These are phyloP conservation scores for Parthenolecanium corni DNA, from an alignment of 2,888 invertebrate species.

Conservation along the genomic window DNA sequence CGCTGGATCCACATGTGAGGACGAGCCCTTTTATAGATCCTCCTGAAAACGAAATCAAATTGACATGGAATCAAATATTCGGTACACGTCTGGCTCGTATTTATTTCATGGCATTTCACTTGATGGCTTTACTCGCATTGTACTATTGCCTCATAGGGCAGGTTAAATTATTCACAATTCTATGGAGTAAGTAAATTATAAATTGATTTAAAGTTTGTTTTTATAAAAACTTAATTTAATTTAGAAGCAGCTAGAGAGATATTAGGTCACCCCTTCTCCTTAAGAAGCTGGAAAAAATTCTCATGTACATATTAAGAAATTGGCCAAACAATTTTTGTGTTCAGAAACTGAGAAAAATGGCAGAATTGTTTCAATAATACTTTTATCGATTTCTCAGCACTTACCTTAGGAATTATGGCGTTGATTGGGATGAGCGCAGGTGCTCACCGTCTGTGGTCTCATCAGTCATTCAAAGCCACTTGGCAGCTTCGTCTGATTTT, in stretches of 20 bases:
- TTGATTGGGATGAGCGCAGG: conserved; percentile 32
- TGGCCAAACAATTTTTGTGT: no score
- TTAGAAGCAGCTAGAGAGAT: no score
- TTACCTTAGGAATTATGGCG: conserved; percentile 29
- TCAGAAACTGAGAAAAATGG: no score
- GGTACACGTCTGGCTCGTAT: conserved; percentile 28
- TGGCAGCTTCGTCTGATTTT: conserved; percentile 31
- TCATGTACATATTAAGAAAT: no score
- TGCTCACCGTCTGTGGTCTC: conserved; percentile 32
- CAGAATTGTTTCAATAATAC: no score
- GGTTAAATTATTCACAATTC: conserved; percentile 30
- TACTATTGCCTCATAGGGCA: conserved; percentile 30
- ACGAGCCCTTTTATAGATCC: conserved; percentile 30
- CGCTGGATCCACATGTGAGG: conserved; percentile 31
- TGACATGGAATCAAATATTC: conserved; percentile 25
- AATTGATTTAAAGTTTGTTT: no score
- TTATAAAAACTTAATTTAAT: no score
- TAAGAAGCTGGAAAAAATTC: no score
- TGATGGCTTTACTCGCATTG: conserved; percentile 29
- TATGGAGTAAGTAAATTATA: conserved; percentile 30
- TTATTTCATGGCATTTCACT: conserved; percentile 30
- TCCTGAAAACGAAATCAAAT: conserved; percentile 29
- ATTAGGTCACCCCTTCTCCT: no score
- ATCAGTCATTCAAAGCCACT: conserved; percentile 32
- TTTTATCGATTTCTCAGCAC: conserved; percentile 12